A percentile compares a stretch with the other conserved stretches of the same genome.
Conservation (phyloP, 1,140 invertebrate species). For the Pissodes strobi region DNA sequence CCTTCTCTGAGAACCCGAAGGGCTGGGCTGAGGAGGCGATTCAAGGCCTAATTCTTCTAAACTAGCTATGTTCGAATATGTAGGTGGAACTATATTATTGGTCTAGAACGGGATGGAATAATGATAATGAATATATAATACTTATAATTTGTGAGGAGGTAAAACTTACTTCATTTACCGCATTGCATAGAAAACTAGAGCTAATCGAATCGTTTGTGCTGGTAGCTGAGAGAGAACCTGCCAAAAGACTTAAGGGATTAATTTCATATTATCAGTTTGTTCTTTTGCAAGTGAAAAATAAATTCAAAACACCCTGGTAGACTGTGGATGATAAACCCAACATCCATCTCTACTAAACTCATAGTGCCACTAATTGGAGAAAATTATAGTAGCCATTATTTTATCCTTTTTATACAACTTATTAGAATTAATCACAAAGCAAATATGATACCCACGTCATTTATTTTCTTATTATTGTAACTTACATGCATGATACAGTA, state of each 20-base stretch:
- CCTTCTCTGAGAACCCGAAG: constrained; percentile 16
- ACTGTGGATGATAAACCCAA: too few relatives aligned
- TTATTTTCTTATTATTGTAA: too few relatives aligned
- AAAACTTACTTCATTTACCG: constrained; percentile 69
- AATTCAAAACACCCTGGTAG: too few relatives aligned
- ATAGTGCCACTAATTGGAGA: not conserved
- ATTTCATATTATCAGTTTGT: too few relatives aligned
- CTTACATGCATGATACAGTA: too few relatives aligned
- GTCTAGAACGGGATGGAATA: constrained; percentile 57
- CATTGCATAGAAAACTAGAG: constrained; percentile 80
- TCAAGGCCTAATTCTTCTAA: constrained; percentile 65
- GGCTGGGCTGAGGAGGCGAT: constrained; percentile 28
- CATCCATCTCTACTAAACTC: too few relatives aligned
- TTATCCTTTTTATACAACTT: too few relatives aligned
- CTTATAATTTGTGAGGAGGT: not conserved
- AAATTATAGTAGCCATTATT: too few relatives aligned
- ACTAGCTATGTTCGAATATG: constrained; percentile 78
- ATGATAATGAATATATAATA: not conserved
- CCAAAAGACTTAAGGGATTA: constrained; percentile 27
- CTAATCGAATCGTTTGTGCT: constrained; percentile 81
- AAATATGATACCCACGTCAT: too few relatives aligned
- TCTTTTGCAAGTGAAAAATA: too few relatives aligned
- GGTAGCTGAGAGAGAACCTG: constrained; percentile 75
- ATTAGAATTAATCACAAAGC: too few relatives aligned
- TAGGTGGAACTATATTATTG: constrained; percentile 77